Conservation (phyloP, 2,888 invertebrate genomes). For the Griposia aprilina region DNA sequence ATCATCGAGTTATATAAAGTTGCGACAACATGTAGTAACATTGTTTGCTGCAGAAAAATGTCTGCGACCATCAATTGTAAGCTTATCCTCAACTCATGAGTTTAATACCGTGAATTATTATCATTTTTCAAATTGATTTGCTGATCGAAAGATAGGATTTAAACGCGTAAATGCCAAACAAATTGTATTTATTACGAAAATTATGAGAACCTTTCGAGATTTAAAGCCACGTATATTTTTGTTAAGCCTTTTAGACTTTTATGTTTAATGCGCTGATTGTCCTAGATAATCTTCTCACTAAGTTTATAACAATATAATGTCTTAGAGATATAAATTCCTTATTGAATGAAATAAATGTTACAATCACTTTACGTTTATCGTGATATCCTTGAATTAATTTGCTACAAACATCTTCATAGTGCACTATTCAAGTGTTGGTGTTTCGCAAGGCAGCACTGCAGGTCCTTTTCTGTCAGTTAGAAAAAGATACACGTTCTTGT, state of each 20-base stretch:
- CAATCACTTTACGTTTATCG: conserved; percentile 50
- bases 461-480: conserved; percentile 29
- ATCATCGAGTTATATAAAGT: conserved; percentile 58
- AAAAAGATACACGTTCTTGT: conserved; percentile 42
- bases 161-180: conserved; percentile 70
- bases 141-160: conserved; percentile 78
- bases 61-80: conserved; percentile 79
- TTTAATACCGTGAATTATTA: conserved; percentile 84
- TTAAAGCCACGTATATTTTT: conserved; percentile 68
- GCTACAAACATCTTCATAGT: conserved; percentile 46
- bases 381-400: conserved; percentile 54
- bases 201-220: conserved; percentile 66
- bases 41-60: conserved; percentile 69
- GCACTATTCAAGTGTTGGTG: conserved; percentile 21
- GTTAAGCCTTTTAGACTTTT: conserved; percentile 67
- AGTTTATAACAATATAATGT: conserved; percentile 17
- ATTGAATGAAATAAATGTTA: conserved; percentile 37
- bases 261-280: conserved; percentile 53
- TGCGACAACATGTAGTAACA: conserved; percentile 70
- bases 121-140: conserved; percentile 80
- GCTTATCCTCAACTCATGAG: conserved; percentile 77
- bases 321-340: conserved; percentile 16
- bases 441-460: conserved; percentile 45
- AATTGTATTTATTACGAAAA: conserved; percentile 79
- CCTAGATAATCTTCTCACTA: conserved; percentile 53